Evolutionary conservation across 2,888 invertebrate genomes (phyloP), one percentile per base, ranked within the genome.

Genomic region (Electrophaes corylata): DNA sequence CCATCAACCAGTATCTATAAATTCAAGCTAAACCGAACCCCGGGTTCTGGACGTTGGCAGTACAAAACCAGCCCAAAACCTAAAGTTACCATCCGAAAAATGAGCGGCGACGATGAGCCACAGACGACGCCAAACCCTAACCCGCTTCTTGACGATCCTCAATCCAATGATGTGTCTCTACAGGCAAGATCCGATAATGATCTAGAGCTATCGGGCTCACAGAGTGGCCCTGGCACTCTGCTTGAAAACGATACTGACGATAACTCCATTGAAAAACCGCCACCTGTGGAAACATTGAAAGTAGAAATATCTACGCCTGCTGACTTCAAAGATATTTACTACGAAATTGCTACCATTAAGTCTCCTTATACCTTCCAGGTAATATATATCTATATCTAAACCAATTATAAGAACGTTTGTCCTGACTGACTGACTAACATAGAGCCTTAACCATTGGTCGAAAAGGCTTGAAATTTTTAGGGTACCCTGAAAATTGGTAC

Each of bases 351-450:
- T 35, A 97, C 97, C 1, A 96, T 97, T 67, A 96, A 96, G 83
- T 96, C 97, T 60, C 97, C 97, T 3, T 97, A 97, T 76, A 95
- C 96, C 56, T 97, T 97, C 87, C 97, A 97, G 95, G 97, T 96
- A 92, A 84, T 35, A 1, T 70, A 3, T 16, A 23, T 37, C 14
- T 6, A 4, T 29, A 29, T 6, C 2, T 10, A 10, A 29, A n/a
- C n/a, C n/a, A n/a, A n/a, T n/a, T n/a, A n/a, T n/a, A n/a, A n/a
- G n/a, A n/a, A n/a, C n/a, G n/a, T n/a, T n/a, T n/a, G n/a, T n/a
- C n/a, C n/a, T n/a, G n/a, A n/a, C n/a, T n/a, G n/a, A n/a, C n/a
- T n/a, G n/a, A n/a, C n/a, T n/a, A n/a, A n/a, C n/a, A n/a, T n/a
- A n/a, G n/a, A n/a, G n/a, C n/a, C n/a, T n/a, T n/a, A n/a, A n/a